Evolutionary conservation across 2,888 invertebrate species (phyloP).

Genomic region (Ophion ellenae): DNA sequence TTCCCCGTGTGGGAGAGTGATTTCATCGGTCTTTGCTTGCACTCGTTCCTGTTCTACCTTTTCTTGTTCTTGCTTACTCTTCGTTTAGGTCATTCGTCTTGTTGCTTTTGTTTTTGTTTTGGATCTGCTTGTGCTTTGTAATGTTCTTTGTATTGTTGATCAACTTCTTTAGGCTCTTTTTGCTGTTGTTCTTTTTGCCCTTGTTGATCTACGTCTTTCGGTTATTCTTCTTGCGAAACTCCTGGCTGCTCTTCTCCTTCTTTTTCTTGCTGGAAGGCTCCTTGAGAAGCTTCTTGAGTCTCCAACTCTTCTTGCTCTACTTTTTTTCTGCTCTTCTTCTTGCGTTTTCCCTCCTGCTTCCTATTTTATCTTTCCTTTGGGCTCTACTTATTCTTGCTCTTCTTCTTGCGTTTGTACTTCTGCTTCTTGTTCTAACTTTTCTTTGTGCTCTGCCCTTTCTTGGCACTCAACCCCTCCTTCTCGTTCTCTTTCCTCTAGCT

Average conservation of each 20-base stretch:
- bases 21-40: background rate
- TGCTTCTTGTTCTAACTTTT: conserved; percentile 2
- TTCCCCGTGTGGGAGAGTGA: background rate
- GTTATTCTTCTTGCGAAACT: too few relatives aligned
- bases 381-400: too few relatives aligned
- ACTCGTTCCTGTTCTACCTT: background rate
- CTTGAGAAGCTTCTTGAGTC: too few relatives aligned
- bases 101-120: background rate
- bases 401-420: background rate
- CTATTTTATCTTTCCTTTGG: conserved; percentile 13
- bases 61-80: too few relatives aligned
- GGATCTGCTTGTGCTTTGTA: background rate
- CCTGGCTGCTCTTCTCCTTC: background rate
- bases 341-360: background rate
- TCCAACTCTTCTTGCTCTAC: too few relatives aligned
- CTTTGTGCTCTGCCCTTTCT: conserved; percentile 16
- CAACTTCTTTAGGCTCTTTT: background rate
- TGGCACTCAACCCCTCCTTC: background rate
- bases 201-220: too few relatives aligned
- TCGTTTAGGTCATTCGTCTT: background rate
- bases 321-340: too few relatives aligned
- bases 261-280: too few relatives aligned
- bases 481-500: background rate
- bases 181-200: too few relatives aligned
- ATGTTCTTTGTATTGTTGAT: background rate